A percentile compares a stretch with the other conserved stretches of the same genome.
Evolutionary conservation across 2,888 invertebrate species (phyloP).

Genomic region (Hyposoter didymator): DNA sequence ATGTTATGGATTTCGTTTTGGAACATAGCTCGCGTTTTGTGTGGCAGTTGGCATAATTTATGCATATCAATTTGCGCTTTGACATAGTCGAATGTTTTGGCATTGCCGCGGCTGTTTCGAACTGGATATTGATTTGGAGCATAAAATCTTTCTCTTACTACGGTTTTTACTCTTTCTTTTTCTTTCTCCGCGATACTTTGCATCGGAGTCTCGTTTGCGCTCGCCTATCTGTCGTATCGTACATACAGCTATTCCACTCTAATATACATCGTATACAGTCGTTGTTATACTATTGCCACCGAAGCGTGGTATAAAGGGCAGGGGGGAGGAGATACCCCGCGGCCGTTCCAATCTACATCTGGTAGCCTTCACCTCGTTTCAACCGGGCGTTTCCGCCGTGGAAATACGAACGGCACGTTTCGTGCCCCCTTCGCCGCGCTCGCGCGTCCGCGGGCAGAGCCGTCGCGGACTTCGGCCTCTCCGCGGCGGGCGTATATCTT

Average conservation of each 20-base stretch:
- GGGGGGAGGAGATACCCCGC: slow-evolving; percentile 58
- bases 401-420: slow-evolving; percentile 71
- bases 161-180: neutral
- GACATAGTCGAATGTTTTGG: neutral
- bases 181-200: neutral
- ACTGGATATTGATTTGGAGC: slow-evolving; percentile 2
- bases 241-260: slow-evolving; percentile 31
- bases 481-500: neutral
- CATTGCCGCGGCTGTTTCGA: neutral
- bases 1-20: neutral
- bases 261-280: slow-evolving; percentile 40
- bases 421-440: slow-evolving; percentile 47
- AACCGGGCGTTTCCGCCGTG: slow-evolving; percentile 81
- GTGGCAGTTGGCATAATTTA: neutral
- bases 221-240: slow-evolving; percentile 48
- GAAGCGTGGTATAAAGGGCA: slow-evolving; percentile 40
- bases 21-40: neutral
- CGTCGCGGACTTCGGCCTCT: slow-evolving; percentile 63
- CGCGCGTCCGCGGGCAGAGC: slow-evolving; percentile 40
- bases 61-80: neutral
- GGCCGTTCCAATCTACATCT: slow-evolving; percentile 72
- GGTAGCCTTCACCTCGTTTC: slow-evolving; percentile 83
- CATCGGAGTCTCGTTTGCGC: slow-evolving; percentile 42
- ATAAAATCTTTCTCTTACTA: neutral
- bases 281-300: slow-evolving; percentile 64